Evolutionary conservation across 1,140 invertebrate genomes (phyloP).

Genomic region (Zaprionus inermis): DNA sequence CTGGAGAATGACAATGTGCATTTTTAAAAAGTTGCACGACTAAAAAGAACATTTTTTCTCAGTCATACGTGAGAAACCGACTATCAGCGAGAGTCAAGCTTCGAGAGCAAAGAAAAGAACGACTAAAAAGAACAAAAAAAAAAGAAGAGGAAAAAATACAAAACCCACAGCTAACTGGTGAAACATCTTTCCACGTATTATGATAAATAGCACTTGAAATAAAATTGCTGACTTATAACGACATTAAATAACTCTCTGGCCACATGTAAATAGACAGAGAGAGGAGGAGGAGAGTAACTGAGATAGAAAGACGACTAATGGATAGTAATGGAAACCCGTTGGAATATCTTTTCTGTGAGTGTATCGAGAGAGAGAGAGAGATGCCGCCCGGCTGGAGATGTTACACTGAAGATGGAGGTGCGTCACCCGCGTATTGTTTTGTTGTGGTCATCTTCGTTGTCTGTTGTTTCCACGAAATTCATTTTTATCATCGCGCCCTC

Average conservation of each 20-base stretch:
- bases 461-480: constrained; percentile 43
- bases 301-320: neutral
- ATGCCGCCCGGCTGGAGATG: constrained; percentile 6
- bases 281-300: no score
- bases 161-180: constrained; percentile 2
- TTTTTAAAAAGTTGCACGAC: neutral
- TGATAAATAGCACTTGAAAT: constrained; percentile 29
- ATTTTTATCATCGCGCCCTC: constrained; percentile 24
- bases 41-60: neutral
- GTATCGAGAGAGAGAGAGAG: constrained; percentile 20
- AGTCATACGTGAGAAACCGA: neutral
- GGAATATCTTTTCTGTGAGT: constrained; percentile 18
- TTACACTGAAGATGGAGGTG: constrained; percentile 21
- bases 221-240: constrained; percentile 21
- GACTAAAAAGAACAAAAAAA: neutral
- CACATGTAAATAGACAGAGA: neutral
- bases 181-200: constrained; percentile 46
- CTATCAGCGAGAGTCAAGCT: neutral
- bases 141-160: neutral
- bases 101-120: neutral
- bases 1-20: no score
- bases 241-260: constrained; percentile 23
- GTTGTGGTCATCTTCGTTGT: constrained; percentile 12
- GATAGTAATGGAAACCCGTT: neutral
- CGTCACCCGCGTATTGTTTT: constrained; percentile 21